Base-by-base conservation (phyloP, 2,888 invertebrate species). In the Corbicula japonica region DNA sequence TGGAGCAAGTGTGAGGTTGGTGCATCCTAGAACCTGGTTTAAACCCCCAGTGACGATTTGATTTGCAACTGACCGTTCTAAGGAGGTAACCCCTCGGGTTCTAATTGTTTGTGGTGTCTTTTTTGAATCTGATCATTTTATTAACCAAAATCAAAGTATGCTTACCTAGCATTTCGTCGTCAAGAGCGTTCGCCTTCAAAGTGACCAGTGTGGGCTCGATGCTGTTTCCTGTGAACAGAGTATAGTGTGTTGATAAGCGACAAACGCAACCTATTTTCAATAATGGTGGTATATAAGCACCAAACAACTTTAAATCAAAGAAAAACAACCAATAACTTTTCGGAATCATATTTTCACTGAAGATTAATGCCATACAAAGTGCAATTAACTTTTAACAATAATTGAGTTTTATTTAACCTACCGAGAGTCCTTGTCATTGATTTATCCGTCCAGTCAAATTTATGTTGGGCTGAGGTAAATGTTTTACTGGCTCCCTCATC, bases 401-500 rank as follows among this genome's bases (percentile, higher is more conserved):
- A 41, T 54, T 18, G 35, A 41, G 15, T 44, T n/a, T n/a, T 12
- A n/a, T 5, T n/a, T 8, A 48, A 6, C 79, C 58, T 65, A 80
- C 78, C 68, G 15, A 80, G 44, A n/a, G 66, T 46, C 50, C 70
- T 76, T 28, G 77, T 85, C 6, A 54, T 50, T 1, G 73, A 28
- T 10, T 68, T 58, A 52, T 88, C 88, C 0, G 81, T 61, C 88
- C 88, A 88, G n/a, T 18, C 44, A 44, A 87, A 86, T 10, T 83
- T 83, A 48, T 88, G 86, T 0, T 54, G 2, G 15, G 70, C 62
- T 0, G 12, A 54, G 3, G 86, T 87, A 56, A 80, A 87, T 0
- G 74, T 38, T 15, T 77, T 80, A 1, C 68, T 66, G 6, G 68
- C 71, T 0, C 89, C 89, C 52, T 87, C 87, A 50, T 89, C 86